Conservation (phyloP, 1,140 invertebrate genomes). For the Ostrea edulis region DNA sequence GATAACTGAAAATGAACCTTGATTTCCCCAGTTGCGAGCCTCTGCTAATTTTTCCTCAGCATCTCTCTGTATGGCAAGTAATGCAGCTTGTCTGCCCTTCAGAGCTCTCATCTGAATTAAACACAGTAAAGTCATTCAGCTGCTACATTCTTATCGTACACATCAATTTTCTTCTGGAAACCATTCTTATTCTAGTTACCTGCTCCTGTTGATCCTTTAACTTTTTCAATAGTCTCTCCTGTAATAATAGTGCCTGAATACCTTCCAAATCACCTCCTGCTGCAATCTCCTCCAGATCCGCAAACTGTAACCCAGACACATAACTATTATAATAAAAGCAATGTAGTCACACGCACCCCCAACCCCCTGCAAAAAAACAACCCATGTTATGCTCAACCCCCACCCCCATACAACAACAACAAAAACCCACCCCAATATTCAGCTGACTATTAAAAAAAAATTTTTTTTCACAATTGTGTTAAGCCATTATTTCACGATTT, state of each 20-base stretch:
- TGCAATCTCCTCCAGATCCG: not conserved
- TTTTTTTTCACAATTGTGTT: too few relatives aligned
- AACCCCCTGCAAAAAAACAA: too few relatives aligned
- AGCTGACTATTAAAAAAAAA: too few relatives aligned
- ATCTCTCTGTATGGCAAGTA: slow-evolving; percentile 72
- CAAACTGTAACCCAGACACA: not conserved
- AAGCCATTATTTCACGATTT: too few relatives aligned
- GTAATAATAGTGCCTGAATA: slow-evolving; percentile 63
- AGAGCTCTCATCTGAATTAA: slow-evolving; percentile 68
- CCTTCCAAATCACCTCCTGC: slow-evolving; percentile 42
- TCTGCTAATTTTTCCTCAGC: slow-evolving; percentile 71
- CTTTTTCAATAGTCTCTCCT: slow-evolving; percentile 73
- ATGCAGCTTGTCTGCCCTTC: slow-evolving; percentile 70
- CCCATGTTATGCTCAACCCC: too few relatives aligned
- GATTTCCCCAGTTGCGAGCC: slow-evolving; percentile 53
- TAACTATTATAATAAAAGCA: not conserved
- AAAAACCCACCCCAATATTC: too few relatives aligned
- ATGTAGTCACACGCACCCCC: too few relatives aligned
- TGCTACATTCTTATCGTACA: not conserved
- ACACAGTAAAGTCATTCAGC: not conserved
- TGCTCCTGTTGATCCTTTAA: slow-evolving; percentile 75
- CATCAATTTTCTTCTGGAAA: not conserved
- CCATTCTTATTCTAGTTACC: slow-evolving; percentile 57
- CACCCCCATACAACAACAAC: too few relatives aligned
- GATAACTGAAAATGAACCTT: slow-evolving; percentile 1